phyloP scores from a whole-genome alignment of 2,113 vertebrate genomes.

The Spea multiplicata region DNA sequence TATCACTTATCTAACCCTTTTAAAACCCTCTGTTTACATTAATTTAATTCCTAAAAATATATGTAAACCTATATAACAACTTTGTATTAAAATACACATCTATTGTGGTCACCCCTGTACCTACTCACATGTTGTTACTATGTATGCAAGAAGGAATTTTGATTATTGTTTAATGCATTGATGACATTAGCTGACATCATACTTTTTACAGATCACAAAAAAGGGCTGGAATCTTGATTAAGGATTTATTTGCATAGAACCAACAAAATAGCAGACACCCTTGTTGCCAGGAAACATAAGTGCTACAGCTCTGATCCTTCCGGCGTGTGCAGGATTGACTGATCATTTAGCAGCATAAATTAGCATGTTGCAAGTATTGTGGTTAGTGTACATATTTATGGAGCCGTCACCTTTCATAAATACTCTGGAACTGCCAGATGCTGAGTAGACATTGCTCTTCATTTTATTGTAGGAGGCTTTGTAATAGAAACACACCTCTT shows the following conservation, averaged over 20 bases:
- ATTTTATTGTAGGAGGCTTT: background rate
- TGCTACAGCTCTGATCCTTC: conserved; percentile 30
- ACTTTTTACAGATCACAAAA: background rate
- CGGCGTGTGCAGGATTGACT: conserved; percentile 35
- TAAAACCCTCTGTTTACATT: background rate
- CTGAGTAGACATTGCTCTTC: background rate
- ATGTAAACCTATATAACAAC: background rate
- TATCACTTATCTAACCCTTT: background rate
- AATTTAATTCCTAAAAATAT: background rate
- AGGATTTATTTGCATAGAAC: conserved; percentile 41
- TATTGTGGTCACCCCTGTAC: background rate
- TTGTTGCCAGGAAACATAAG: conserved; percentile 45
- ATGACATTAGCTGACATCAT: background rate
- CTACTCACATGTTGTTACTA: background rate
- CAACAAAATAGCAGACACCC: conserved; percentile 33
- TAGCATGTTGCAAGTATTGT: conserved; percentile 27
- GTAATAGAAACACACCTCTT: too few species aligned
- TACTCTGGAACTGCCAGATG: background rate
- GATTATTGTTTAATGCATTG: background rate
- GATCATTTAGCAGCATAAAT: conserved; percentile 34
- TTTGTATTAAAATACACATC: background rate
- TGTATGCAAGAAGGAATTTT: background rate
- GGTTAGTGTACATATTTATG: conserved; percentile 19
- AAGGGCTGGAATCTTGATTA: conserved; percentile 20
- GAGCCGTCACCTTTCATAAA: conserved; percentile 6